Conservation (phyloP, 1,140 invertebrate genomes). For the Macrotrachela quadricornifera region DNA sequence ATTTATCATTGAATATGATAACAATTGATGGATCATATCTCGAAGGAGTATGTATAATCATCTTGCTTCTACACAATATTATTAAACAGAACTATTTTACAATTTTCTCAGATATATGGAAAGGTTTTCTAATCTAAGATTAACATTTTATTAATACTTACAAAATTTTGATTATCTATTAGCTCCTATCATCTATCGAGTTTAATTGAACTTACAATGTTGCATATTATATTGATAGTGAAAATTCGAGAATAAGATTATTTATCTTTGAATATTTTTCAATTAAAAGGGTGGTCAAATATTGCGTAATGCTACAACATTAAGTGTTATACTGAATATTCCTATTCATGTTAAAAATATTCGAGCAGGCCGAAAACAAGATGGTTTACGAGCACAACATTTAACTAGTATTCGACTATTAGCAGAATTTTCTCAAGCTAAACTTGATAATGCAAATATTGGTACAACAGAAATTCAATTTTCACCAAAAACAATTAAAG, state of each 20-base stretch:
- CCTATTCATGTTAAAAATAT: constrained; percentile 59
- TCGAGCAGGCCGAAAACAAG: constrained; percentile 48
- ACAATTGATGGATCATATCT: constrained; percentile 2
- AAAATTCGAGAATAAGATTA: too few relatives aligned
- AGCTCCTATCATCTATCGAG: too few relatives aligned
- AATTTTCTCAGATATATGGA: too few relatives aligned
- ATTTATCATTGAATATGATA: too few relatives aligned
- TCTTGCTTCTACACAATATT: too few relatives aligned
- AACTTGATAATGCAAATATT: constrained; percentile 42
- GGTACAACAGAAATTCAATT: constrained; percentile 55
- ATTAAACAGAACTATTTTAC: too few relatives aligned
- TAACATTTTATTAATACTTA: too few relatives aligned
- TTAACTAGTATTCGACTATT: constrained; percentile 54
- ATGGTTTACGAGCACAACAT: constrained; percentile 61
- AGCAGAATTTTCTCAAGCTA: constrained; percentile 44
- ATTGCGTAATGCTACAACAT: constrained; percentile 48
- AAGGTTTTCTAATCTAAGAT: too few relatives aligned
- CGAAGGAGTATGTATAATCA: not conserved
- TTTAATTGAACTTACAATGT: too few relatives aligned
- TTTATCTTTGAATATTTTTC: too few relatives aligned
- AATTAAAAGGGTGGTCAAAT: constrained; percentile 57
- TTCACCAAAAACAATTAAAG: constrained; percentile 38
- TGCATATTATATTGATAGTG: too few relatives aligned
- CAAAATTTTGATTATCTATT: too few relatives aligned
- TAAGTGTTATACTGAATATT: constrained; percentile 49